Percentiles rank a stretch among this genome's conserved stretches.
Evolutionary conservation across 2,888 invertebrate species (phyloP).

Genomic region (Galerucella pusilla): DNA sequence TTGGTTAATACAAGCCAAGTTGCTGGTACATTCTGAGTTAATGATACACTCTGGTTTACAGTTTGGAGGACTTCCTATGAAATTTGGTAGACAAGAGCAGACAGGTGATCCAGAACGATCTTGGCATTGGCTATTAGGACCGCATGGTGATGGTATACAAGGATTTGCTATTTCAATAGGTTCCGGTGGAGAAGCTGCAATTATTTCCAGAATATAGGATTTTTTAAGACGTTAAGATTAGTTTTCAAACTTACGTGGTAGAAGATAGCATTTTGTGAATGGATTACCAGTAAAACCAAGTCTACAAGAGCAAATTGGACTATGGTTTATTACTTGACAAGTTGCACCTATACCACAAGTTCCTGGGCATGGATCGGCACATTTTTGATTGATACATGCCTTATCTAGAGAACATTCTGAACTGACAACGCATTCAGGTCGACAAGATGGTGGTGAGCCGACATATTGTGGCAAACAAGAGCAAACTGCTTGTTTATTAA

Average conservation of each 20-base stretch:
- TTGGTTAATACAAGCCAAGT: constrained; percentile 77
- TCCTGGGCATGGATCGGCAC: constrained; percentile 77
- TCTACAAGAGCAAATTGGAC: constrained; percentile 77
- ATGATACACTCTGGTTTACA: constrained; percentile 83
- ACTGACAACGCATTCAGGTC: constrained; percentile 75
- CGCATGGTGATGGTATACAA: constrained; percentile 83
- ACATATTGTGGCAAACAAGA: constrained; percentile 76
- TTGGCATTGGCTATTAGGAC: constrained; percentile 79
- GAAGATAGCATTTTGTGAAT: constrained; percentile 63
- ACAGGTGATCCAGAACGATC: constrained; percentile 75
- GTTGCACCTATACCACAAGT: constrained; percentile 77
- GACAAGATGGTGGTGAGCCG: constrained; percentile 76
- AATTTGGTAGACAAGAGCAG: constrained; percentile 79
- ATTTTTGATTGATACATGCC: constrained; percentile 77
- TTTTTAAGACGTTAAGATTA: neutral
- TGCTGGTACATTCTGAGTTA: constrained; percentile 78
- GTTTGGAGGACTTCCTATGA: constrained; percentile 79
- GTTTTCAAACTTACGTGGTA: constrained; percentile 53
- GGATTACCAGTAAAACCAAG: constrained; percentile 69
- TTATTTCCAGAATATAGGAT: neutral
- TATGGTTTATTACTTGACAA: constrained; percentile 78
- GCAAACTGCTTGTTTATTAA: constrained; percentile 75
- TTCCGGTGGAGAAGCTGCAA: constrained; percentile 50
- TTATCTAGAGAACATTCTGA: constrained; percentile 74
- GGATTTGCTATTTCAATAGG: constrained; percentile 70